Evolutionary conservation across 1,140 invertebrate species (phyloP).

Genomic region (Orius laevigatus): DNA sequence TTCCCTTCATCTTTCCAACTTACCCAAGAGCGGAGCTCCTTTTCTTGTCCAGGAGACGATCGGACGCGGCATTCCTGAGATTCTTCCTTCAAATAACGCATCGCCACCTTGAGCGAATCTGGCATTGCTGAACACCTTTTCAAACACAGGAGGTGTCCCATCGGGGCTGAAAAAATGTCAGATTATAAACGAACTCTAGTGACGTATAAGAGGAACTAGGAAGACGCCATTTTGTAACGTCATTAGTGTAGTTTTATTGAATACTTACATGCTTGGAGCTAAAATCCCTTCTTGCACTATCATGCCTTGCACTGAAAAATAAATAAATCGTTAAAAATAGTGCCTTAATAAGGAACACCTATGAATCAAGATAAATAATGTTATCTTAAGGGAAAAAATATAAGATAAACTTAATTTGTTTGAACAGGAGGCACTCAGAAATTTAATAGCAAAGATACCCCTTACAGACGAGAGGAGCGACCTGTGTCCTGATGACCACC

Average conservation of each 20-base stretch:
- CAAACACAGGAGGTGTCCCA: slow-evolving; percentile 75
- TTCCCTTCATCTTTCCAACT: slow-evolving; percentile 12
- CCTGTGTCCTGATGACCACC: too few relatives aligned
- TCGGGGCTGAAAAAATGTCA: slow-evolving; percentile 32
- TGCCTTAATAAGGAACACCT: background rate
- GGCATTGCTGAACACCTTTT: slow-evolving; percentile 83
- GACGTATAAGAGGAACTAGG: background rate
- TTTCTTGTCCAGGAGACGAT: slow-evolving; percentile 87
- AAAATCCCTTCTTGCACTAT: slow-evolving; percentile 15
- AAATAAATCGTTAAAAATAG: slow-evolving; percentile 7
- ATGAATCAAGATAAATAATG: background rate
- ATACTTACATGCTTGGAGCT: background rate
- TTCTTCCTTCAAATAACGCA: slow-evolving; percentile 79
- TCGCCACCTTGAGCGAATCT: slow-evolving; percentile 85
- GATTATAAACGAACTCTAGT: background rate
- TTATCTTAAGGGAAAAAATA: background rate
- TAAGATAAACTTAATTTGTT: background rate
- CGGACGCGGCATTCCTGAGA: slow-evolving; percentile 83
- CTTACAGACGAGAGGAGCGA: too few relatives aligned
- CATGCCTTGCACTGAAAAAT: slow-evolving; percentile 21
- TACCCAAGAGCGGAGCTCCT: slow-evolving; percentile 54
- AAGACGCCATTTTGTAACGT: too few relatives aligned
- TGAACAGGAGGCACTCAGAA: background rate
- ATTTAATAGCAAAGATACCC: background rate
- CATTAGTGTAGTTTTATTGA: too few relatives aligned